Conservation (phyloP, 2,113 vertebrate species). For the Sterrhoptilus dennistouni region DNA sequence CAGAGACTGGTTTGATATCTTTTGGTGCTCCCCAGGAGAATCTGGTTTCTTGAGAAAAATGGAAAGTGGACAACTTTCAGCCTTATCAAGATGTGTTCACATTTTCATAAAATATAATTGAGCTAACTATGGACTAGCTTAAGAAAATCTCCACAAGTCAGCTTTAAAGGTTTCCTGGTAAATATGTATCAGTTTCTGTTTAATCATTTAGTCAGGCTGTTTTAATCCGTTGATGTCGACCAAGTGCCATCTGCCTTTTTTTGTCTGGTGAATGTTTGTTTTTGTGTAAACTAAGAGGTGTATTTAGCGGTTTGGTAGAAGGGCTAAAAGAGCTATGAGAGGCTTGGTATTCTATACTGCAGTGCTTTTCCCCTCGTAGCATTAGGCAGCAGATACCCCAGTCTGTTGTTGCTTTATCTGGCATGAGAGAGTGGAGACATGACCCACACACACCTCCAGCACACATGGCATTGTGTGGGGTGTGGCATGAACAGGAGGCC, state of each 20-base stretch:
- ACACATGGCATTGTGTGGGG: fast-evolving
- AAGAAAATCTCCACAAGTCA: background rate
- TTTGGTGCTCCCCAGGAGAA: background rate
- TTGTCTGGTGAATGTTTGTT: background rate
- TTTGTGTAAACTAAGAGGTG: background rate
- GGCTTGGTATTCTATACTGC: background rate
- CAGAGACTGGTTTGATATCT: background rate
- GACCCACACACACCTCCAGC: background rate
- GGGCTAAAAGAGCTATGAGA: background rate
- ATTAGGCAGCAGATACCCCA: background rate
- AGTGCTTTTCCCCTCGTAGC: background rate
- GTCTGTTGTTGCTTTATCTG: background rate
- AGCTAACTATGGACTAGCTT: background rate
- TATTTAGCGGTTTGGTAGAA: background rate
- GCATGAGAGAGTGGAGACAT: background rate
- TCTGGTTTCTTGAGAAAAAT: background rate
- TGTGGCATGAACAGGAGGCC: background rate
- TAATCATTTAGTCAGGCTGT: background rate
- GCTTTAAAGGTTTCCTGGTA: background rate
- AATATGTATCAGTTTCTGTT: background rate
- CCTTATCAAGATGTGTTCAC: background rate
- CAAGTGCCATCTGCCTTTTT: background rate
- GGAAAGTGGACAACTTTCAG: background rate
- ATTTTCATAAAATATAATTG: background rate
- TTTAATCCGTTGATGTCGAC: background rate